Evolutionary conservation across 2,113 vertebrate species (phyloP).

Genomic region (Noturus placidus): DNA sequence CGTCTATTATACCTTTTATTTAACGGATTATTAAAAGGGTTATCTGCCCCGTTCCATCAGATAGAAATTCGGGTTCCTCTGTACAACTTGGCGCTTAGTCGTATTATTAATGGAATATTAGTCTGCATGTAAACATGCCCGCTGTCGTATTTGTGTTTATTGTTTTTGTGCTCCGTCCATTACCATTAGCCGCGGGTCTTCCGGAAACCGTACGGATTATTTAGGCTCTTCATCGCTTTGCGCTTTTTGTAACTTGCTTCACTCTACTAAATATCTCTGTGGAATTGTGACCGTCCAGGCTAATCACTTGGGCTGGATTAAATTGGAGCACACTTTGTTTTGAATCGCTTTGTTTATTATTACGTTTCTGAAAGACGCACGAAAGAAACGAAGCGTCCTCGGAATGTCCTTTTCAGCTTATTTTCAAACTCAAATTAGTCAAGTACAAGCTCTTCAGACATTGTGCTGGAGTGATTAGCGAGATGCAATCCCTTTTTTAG

Average conservation of each 20-base stretch:
- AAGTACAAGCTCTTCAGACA: neutral
- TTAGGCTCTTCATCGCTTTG: neutral
- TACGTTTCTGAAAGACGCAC: neutral
- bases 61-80: neutral
- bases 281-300: too few species aligned
- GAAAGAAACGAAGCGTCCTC: neutral
- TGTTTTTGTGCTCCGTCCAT: neutral
- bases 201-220: neutral
- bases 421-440: neutral
- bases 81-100: neutral
- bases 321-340: neutral
- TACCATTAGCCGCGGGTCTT: neutral
- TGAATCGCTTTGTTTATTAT: neutral
- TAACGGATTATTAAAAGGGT: neutral
- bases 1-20: too few species aligned
- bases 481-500: constrained; percentile 18
- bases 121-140: neutral
- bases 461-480: neutral
- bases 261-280: neutral
- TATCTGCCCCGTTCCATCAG: neutral
- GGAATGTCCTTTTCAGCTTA: constrained; percentile 6
- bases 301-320: neutral
- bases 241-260: neutral
- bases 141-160: neutral
- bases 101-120: neutral